Evolutionary conservation across 2,113 vertebrate genomes (phyloP).

Genomic region (Galeopterus variegatus): DNA sequence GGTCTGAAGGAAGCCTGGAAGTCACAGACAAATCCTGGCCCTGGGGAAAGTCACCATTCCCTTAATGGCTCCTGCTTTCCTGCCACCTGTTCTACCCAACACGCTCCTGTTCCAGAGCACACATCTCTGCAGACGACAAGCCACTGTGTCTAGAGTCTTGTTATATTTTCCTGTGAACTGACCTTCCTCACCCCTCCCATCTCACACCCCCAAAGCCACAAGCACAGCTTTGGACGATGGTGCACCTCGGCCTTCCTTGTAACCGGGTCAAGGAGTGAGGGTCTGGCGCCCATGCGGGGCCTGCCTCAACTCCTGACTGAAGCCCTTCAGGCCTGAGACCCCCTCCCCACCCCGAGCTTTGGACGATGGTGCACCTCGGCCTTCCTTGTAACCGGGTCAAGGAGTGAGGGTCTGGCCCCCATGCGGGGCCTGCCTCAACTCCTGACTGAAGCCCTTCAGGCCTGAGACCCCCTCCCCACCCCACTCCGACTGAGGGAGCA

Average conservation of each 20-base stretch:
- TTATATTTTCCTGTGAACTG: fast-evolving
- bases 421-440: fast-evolving
- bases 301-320: neutral
- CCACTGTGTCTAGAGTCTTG: neutral
- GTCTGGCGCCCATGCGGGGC: fast-evolving
- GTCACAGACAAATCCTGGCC: neutral
- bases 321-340: neutral
- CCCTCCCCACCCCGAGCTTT: neutral
- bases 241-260: neutral
- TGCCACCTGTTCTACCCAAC: fast-evolving
- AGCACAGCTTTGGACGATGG: neutral
- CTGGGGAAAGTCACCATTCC: fast-evolving
- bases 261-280: neutral
- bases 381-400: neutral
- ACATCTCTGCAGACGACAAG: neutral
- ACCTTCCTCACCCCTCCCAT: neutral
- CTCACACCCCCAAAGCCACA: fast-evolving
- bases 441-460: neutral
- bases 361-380: neutral
- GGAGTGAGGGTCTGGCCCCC: neutral
- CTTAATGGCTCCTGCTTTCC: neutral
- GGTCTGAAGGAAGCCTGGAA: neutral
- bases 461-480: neutral
- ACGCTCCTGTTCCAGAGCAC: neutral
- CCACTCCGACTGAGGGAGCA: neutral